Evolutionary conservation across 2,113 vertebrate genomes (phyloP), one percentile per base, ranked within the genome.

Genomic region (Hydropotes inermis): DNA sequence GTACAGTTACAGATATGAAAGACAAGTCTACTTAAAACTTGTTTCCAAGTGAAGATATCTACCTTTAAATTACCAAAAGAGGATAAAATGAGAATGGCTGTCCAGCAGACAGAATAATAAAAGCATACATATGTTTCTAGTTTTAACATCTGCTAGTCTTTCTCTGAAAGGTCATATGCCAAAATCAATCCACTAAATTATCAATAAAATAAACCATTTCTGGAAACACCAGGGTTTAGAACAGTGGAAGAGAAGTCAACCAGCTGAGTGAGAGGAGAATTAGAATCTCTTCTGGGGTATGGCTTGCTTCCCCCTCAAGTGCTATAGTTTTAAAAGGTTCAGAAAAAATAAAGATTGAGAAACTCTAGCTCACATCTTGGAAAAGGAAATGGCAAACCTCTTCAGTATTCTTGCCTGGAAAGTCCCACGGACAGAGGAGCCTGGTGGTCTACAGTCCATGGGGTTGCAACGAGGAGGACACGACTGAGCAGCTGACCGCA

Each of bases 161-260:
- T 83, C 47, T 78, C 64, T 30, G 7, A 85, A 94, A 87, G 36
- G 61, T 64, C 30, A 61, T 39, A 60, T 19, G 45, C 27, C 58
- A 11, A 84, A 96, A 91, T 90, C 50, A 93, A 95, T 60, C 25
- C 23, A 45, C 13, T 82, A 87, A 45, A 90, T 28, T 76, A 76
- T 47, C 58, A 93, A 88, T 21, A 95, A 96, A 96, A 91, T 6
- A 81, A 96, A 89, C 28, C 15, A 88, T 83, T 92, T 97, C 85
- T 78, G 58, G 47, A 86, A 85, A 96, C 54, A 21, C 23, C 81
- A 67, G 3, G 15, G 8, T 85, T 97, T 83, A 79, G 58, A 90
- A 60, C 23, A 78, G 54, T 45, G 64, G 60, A 43, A 47, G 1
- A 81, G 47, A 13, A 23, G 28, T 91, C 55, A 60, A 52, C n/a